phyloP scores from a whole-genome alignment of 2,888 invertebrate species.

The Eupithecia dodoneata region DNA sequence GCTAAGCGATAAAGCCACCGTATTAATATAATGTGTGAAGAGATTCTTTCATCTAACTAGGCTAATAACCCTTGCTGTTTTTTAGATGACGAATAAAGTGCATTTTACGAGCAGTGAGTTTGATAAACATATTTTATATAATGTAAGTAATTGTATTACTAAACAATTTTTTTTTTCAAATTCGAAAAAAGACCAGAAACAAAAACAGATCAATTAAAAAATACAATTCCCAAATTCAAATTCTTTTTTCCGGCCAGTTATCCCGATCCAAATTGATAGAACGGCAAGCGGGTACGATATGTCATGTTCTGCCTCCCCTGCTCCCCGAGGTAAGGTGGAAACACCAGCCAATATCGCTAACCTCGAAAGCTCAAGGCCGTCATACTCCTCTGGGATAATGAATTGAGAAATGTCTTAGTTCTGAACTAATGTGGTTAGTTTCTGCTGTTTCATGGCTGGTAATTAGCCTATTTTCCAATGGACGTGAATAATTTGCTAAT shows the following conservation, averaged over 20 bases:
- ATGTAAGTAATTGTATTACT: too few species aligned
- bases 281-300: conserved; percentile 46
- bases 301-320: conserved; percentile 57
- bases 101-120: too few species aligned
- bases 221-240: conserved; percentile 7
- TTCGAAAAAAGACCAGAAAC: not conserved
- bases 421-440: conserved; percentile 24
- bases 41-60: too few species aligned
- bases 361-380: conserved; percentile 50
- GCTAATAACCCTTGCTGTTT: too few species aligned
- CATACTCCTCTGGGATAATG: conserved; percentile 31
- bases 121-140: too few species aligned
- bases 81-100: too few species aligned
- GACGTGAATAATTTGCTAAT: conserved; percentile 5
- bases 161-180: not conserved
- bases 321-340: conserved; percentile 39
- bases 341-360: conserved; percentile 49
- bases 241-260: conserved; percentile 1
- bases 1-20: too few species aligned
- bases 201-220: conserved; percentile 6
- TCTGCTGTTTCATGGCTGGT: conserved; percentile 11
- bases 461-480: conserved; percentile 26
- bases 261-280: conserved; percentile 14
- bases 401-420: conserved; percentile 20
- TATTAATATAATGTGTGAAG: too few species aligned